A percentile compares a stretch with the other conserved stretches of the same genome.
These are phyloP conservation scores for Lanistes nyassanus DNA, from an alignment of 1,140 invertebrate species.

Conservation along the genomic window DNA sequence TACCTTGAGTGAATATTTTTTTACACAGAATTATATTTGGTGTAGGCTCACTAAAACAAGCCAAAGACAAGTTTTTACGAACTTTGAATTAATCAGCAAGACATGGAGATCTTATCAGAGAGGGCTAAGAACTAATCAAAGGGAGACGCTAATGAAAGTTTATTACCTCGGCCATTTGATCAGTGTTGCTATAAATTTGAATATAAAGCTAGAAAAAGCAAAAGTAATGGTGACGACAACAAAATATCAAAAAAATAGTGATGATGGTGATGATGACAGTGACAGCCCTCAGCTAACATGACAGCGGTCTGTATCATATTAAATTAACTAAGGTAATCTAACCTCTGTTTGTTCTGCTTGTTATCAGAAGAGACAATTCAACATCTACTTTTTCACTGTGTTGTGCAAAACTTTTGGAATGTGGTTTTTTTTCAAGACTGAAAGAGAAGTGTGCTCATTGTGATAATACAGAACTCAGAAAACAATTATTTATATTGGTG, in stretches of 20 bases:
- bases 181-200: background rate
- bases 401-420: too few relatives aligned
- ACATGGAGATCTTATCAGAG: background rate
- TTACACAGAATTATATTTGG: too few relatives aligned
- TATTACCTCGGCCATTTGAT: background rate
- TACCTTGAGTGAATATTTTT: too few relatives aligned
- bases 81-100: too few relatives aligned
- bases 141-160: background rate
- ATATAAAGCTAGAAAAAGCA: background rate
- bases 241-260: background rate
- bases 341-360: background rate
- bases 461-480: background rate
- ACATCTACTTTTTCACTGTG: too few relatives aligned
- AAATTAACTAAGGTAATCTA: background rate
- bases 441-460: background rate
- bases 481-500: too few relatives aligned
- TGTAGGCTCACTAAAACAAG: too few relatives aligned
- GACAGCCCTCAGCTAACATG: background rate
- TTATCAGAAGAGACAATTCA: too few relatives aligned
- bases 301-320: background rate
- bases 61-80: too few relatives aligned
- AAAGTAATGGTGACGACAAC: conserved; percentile 3
- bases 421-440: too few relatives aligned
- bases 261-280: conserved; percentile 3
- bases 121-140: background rate